Percentiles rank a stretch among this genome's conserved stretches.
Evolutionary conservation across 2,888 invertebrate species (phyloP).

Genomic region (Ochlodes sylvanus): DNA sequence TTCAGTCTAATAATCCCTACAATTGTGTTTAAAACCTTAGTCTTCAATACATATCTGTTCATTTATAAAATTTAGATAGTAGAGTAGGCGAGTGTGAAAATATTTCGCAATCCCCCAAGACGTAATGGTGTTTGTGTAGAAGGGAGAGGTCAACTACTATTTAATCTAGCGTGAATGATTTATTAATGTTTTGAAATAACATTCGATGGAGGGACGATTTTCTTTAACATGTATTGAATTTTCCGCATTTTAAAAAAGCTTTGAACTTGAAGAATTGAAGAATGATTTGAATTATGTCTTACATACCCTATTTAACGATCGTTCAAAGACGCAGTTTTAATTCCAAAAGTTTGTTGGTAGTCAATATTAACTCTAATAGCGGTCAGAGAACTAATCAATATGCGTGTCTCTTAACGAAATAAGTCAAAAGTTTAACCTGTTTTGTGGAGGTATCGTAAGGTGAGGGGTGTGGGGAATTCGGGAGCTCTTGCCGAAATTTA

Average conservation of each 20-base stretch:
- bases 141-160: conserved; percentile 82
- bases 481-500: conserved; percentile 68
- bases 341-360: neutral
- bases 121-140: conserved; percentile 76
- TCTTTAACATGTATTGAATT: conserved; percentile 23
- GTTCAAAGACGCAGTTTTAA: neutral
- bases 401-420: conserved; percentile 70
- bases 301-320: no score
- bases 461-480: conserved; percentile 51
- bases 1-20: no score
- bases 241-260: neutral
- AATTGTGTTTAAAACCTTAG: no score
- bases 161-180: conserved; percentile 83
- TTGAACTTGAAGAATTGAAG: no score
- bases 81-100: conserved; percentile 55
- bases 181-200: conserved; percentile 74
- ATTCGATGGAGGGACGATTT: conserved; percentile 31
- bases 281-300: no score
- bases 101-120: conserved; percentile 62
- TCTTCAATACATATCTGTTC: neutral
- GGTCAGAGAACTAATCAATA: conserved; percentile 52
- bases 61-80: conserved; percentile 20
- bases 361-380: neutral
- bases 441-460: conserved; percentile 56
- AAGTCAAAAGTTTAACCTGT: conserved; percentile 75